Base-by-base conservation (phyloP, 1,140 invertebrate genomes). In the Acromyrmex echinatior region DNA sequence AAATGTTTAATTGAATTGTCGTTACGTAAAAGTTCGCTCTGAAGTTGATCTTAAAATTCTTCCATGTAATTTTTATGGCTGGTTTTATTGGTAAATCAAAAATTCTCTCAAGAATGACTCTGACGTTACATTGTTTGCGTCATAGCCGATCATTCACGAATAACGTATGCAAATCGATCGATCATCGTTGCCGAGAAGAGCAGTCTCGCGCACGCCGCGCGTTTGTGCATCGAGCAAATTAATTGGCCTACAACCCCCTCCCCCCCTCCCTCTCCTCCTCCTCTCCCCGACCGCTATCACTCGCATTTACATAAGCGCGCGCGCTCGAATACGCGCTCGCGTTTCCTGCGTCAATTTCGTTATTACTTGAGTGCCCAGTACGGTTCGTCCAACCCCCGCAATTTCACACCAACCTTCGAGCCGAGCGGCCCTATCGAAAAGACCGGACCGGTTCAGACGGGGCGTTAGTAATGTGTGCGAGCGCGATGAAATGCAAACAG, bases 311-410 rank as follows among this genome's bases (percentile, higher is more conserved):
- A 85, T 87, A 82, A 88, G 77, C 86, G 71, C 77, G 74, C 25
- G 79, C 81, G 56, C 53, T 21, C 53, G 80, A 71, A 35, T 39
- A 35, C 53, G 51, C 21, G 79, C n/a, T 35, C 74, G 25, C 56
- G 87, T 89, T 89, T 86, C 84, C 65, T 73, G 80, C 73, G 88
- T 91, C 89, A 87, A 86, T 90, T 92, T 92, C 90, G 87, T 92
- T 92, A 92, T 92, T 92, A 91, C 87, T 73, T 79, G 86, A 88
- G 88, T 76, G 86, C 66, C 76, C 68, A 66, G 56, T 51, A 53
- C 73, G 62, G 25, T 21, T 39, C 86, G 53, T 58, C 78, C 76
- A 39, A 71, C 68, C 78, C 66, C 56, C 86, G 31, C 65, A 62
- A 80, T 82, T 87, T 86, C 60, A 39, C 88, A 49, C 45, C 35